Percentiles rank a stretch among this genome's conserved stretches.
These are phyloP conservation scores for Heliconius erato DNA, from an alignment of 2,888 invertebrate genomes.

Conservation along the genomic window DNA sequence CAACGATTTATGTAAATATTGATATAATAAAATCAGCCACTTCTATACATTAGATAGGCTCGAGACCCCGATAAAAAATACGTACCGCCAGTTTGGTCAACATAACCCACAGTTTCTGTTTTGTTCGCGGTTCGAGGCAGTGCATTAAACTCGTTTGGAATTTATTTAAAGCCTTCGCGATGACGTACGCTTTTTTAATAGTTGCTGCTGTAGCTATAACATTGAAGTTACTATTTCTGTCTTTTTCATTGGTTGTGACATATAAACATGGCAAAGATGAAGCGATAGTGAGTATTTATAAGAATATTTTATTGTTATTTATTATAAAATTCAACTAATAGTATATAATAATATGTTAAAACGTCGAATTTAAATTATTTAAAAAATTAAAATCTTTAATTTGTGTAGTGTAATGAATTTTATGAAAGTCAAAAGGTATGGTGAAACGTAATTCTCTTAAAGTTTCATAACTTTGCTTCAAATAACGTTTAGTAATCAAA, in stretches of 20 bases:
- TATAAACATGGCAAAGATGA: constrained; percentile 44
- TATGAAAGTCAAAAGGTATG: constrained; percentile 2
- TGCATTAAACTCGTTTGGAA: constrained; percentile 32
- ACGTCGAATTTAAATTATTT: neutral
- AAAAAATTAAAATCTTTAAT: no score
- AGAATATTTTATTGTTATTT: neutral
- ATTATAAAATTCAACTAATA: neutral
- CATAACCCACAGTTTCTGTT: constrained; percentile 41
- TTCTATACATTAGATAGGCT: constrained; percentile 27
- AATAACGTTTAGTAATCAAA: constrained; percentile 31
- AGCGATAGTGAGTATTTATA: constrained; percentile 53
- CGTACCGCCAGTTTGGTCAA: constrained; percentile 41
- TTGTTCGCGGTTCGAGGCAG: constrained; percentile 37
- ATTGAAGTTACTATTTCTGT: constrained; percentile 75
- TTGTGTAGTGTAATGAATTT: neutral
- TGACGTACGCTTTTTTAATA: constrained; percentile 70
- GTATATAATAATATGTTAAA: neutral
- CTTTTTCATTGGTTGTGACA: constrained; percentile 67
- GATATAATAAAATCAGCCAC: constrained; percentile 8
- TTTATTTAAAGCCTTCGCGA: constrained; percentile 37
- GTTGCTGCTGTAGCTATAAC: constrained; percentile 78
- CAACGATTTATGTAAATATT: constrained; percentile 8
- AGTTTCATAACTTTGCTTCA: constrained; percentile 19
- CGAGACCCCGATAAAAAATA: constrained; percentile 23
- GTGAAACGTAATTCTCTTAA: constrained; percentile 2